Evolutionary conservation across 1,140 invertebrate genomes (phyloP).

Genomic region (Brachionus angularis): DNA sequence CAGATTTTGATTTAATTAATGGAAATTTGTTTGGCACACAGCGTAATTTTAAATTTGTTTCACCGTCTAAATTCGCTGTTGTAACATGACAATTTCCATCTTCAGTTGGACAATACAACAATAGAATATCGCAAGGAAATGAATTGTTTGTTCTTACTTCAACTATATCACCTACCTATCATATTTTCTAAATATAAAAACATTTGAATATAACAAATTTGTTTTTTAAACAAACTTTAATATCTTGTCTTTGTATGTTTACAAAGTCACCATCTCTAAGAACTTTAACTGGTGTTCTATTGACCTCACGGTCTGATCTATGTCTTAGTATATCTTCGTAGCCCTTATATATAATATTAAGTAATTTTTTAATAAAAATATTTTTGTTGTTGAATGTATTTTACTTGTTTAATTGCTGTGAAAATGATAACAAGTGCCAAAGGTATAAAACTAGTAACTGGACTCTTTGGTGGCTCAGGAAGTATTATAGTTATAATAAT

Average conservation of each 20-base stretch:
- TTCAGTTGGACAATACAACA: slow-evolving; percentile 74
- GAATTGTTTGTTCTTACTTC: slow-evolving; percentile 67
- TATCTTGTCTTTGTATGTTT: slow-evolving; percentile 26
- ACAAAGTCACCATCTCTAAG: slow-evolving; percentile 63
- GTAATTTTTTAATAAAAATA: background rate
- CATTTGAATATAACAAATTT: background rate
- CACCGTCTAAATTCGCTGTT: slow-evolving; percentile 97
- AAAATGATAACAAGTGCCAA: slow-evolving; percentile 72
- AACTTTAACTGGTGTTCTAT: slow-evolving; percentile 64
- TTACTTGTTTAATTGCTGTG: slow-evolving; percentile 63
- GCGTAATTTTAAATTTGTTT: slow-evolving; percentile 66
- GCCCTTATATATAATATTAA: slow-evolving; percentile 53
- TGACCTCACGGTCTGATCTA: slow-evolving; percentile 69
- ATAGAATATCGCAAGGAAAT: slow-evolving; percentile 74
- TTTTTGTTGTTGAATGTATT: too few relatives aligned
- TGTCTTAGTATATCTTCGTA: slow-evolving; percentile 75
- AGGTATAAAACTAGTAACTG: slow-evolving; percentile 69
- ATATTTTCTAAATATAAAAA: background rate
- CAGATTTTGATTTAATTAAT: slow-evolving; percentile 49
- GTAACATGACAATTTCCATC: slow-evolving; percentile 97
- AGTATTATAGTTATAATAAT: slow-evolving; percentile 66
- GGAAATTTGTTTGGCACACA: slow-evolving; percentile 52
- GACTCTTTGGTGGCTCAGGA: slow-evolving; percentile 71
- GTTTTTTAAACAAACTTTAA: slow-evolving; percentile 48
- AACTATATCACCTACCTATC: slow-evolving; percentile 66